Conservation (phyloP, 2,888 invertebrate species). For the Drosophila austrosaltans region DNA sequence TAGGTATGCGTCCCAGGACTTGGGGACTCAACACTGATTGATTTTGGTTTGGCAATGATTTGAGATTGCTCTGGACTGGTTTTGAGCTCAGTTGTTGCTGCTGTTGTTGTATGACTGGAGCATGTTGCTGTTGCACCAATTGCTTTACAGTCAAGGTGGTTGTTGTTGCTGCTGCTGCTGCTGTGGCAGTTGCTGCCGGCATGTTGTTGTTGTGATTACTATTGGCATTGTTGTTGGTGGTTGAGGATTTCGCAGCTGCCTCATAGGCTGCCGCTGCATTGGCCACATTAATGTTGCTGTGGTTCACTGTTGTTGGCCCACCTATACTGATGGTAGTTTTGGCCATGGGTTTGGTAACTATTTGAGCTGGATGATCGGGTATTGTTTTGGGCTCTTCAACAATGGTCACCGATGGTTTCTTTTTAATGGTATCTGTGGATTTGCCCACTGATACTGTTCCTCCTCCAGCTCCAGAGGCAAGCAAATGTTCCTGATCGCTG, state of each 20-base stretch:
- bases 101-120: conserved; percentile 80
- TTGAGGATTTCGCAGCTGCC: conserved; percentile 46
- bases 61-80: conserved; percentile 46
- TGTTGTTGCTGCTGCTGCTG: conserved; percentile 40
- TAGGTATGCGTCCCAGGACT: conserved; percentile 75
- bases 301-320: conserved; percentile 30
- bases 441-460: conserved; percentile 78
- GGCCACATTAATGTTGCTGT: conserved; percentile 53
- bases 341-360: conserved; percentile 47
- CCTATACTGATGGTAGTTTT: conserved; percentile 75
- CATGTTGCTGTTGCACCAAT: conserved; percentile 81
- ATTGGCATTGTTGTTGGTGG: conserved; percentile 33
- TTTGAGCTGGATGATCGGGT: conserved; percentile 59
- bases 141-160: conserved; percentile 80
- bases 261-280: conserved; percentile 73
- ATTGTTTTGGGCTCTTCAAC: conserved; percentile 78
- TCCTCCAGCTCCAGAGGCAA: conserved; percentile 17
- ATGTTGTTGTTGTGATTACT: conserved; percentile 53
- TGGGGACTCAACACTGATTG: conserved; percentile 62
- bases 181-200: conserved; percentile 11
- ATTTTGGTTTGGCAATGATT: conserved; percentile 37
- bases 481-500: conserved; percentile 90
- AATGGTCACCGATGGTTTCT: conserved; percentile 81
- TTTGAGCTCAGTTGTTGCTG: conserved; percentile 77
- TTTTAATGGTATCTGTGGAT: conserved; percentile 83